Evolutionary conservation across 2,797 vertebrate genomes (phyloP).

Genomic region (Varecia variegata): DNA sequence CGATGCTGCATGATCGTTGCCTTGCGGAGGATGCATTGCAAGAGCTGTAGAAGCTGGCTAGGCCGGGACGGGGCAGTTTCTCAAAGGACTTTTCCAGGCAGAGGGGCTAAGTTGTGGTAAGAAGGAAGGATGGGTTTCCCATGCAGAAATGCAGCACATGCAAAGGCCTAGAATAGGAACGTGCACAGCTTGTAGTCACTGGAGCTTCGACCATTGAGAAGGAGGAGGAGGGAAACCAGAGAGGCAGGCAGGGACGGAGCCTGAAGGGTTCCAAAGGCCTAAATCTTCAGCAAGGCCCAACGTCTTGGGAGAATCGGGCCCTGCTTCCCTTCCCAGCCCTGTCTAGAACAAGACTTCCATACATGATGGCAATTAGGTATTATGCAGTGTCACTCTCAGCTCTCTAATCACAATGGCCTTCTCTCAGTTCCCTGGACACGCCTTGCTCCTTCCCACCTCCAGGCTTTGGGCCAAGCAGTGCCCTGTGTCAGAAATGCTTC

Average conservation of each 20-base stretch:
- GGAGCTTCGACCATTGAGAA: background rate
- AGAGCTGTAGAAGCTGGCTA: background rate
- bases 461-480: too few relatives aligned
- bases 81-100: background rate
- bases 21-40: background rate
- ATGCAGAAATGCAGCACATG: background rate
- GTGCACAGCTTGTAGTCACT: background rate
- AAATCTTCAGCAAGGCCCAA: background rate
- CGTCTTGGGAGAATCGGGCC: background rate
- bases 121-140: background rate
- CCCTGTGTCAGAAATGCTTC: background rate
- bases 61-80: background rate
- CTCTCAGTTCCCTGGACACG: background rate
- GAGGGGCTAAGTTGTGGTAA: background rate
- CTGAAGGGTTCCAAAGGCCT: background rate
- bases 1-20: accelerated
- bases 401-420: background rate
- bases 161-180: background rate
- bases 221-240: background rate
- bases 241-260: background rate
- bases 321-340: too few relatives aligned
- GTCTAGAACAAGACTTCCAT: background rate
- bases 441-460: background rate
- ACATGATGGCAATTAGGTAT: accelerated
- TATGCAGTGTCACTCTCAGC: background rate